Base-by-base conservation (phyloP, 2,113 vertebrate species). In the Pangasianodon hypophthalmus region DNA sequence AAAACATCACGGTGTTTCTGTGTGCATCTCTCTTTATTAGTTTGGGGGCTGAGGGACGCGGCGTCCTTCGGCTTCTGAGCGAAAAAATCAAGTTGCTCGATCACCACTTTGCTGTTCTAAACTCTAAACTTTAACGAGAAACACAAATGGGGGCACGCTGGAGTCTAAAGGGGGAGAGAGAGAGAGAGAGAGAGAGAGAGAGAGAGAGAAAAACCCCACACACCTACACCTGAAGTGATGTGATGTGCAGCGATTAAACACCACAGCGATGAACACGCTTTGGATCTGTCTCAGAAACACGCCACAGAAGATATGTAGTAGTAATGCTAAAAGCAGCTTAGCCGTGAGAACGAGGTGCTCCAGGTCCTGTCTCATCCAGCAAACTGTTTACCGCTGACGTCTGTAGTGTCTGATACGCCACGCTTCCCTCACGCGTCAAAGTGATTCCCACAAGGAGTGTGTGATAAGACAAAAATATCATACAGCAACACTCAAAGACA, bases 71-170 rank as follows among this genome's bases (percentile, higher is more conserved):
- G 84, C 84, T 85, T 67, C 84, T 32, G 64, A 71, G 84, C 79
- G 6, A 26, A 50, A 86, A 48, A 32, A 71, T 52, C 84, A 50
- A 86, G 84, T 52, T 69, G 46, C 62, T 50, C 62, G 62, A 86
- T 64, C 79, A 81, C 48, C 79, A 81, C 84, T 85, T 85, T 85
- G 46, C 21, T 71, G 44, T 71, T 71, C 44, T 81, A n/a, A 69
- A 86, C 46, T 71, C 18, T 52, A 71, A 69, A 86, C 62, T 71
- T 52, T 52, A 71, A 32, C 62, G 10, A 67, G 84, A 50, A 52
- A 52, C 24, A 67, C 41, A 13, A 64, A 44, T 4, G 3, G n/a
- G n/a, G 44, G 3, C 54, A 41, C 16, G 19, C 54, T 24, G 9
- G 13, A 13, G 56, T 44, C 41, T 64, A 48, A 48, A 84, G 24